A percentile compares a stretch with the other conserved stretches of the same genome.
These are phyloP conservation scores for Magallana nippona DNA, from an alignment of 2,888 invertebrate species.

Conservation along the genomic window DNA sequence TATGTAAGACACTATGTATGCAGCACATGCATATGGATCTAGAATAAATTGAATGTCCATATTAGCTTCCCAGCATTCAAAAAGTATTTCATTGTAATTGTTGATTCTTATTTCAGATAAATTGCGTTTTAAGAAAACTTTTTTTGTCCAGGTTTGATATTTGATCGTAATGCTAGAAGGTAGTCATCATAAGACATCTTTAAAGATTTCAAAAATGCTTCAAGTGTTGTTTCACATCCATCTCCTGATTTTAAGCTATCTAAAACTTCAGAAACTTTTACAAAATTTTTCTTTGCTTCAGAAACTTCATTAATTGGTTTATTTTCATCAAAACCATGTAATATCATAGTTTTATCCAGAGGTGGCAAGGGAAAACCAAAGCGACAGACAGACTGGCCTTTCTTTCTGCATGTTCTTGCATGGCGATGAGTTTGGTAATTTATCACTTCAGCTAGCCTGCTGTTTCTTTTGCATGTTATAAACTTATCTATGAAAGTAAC, in stretches of 20 bases:
- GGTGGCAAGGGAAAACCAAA: slow-evolving; percentile 58
- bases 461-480: slow-evolving; percentile 51
- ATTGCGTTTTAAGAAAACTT: slow-evolving; percentile 34
- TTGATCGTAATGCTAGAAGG: background rate
- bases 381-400: slow-evolving; percentile 50
- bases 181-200: no score
- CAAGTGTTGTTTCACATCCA: no score
- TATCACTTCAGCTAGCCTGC: slow-evolving; percentile 41
- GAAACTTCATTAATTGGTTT: background rate
- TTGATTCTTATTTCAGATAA: slow-evolving; percentile 45
- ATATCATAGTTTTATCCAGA: slow-evolving; percentile 47
- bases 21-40: slow-evolving; percentile 56
- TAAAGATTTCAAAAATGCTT: no score
- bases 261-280: no score
- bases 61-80: slow-evolving; percentile 51
- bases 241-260: no score
- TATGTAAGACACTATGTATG: slow-evolving; percentile 62
- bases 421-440: slow-evolving; percentile 53
- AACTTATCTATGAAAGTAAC: slow-evolving; percentile 37
- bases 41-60: slow-evolving; percentile 52
- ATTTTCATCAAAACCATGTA: slow-evolving; percentile 48
- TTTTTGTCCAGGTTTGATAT: slow-evolving; percentile 30
- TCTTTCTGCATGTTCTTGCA: slow-evolving; percentile 56
- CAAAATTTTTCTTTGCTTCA: no score
- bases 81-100: slow-evolving; percentile 47